phyloP scores from a whole-genome alignment of 2,113 vertebrate genomes.

The Melanocharis versteri region DNA sequence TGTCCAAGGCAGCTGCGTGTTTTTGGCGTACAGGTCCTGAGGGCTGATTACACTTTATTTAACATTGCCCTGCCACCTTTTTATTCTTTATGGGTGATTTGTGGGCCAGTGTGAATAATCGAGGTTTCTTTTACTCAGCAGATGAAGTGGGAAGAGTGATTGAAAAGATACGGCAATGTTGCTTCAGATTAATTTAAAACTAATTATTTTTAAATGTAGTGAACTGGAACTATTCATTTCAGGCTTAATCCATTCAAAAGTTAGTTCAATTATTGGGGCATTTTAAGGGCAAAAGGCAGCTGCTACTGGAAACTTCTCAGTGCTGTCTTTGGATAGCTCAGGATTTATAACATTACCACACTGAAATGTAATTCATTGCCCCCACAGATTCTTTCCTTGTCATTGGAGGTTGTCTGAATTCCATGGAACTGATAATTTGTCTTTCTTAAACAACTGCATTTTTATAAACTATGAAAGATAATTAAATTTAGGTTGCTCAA shows the following conservation, averaged over 20 bases:
- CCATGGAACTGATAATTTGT: not conserved
- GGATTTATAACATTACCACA: not conserved
- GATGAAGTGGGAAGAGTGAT: not conserved
- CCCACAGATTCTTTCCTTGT: not conserved
- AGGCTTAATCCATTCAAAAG: not conserved
- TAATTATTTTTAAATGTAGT: not conserved
- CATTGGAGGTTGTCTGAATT: not conserved
- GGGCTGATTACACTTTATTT: not conserved
- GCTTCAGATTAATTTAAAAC: not conserved
- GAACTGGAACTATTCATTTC: not conserved
- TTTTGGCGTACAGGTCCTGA: not conserved
- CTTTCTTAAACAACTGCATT: not conserved
- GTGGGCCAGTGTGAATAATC: not conserved
- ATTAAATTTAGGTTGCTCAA: not conserved
- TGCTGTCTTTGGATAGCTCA: not conserved
- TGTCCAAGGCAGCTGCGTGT: not conserved
- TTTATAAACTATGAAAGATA: not conserved
- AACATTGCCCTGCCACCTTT: not conserved
- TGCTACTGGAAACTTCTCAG: not conserved
- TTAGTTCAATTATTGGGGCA: not conserved
- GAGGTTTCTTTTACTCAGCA: not conserved
- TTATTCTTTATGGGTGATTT: not conserved
- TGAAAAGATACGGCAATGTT: not conserved
- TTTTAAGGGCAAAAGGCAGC: not conserved
- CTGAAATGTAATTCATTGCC: not conserved